Evolutionary conservation across 2,888 invertebrate genomes (phyloP).

Genomic region (Chloroclystis v-ata): DNA sequence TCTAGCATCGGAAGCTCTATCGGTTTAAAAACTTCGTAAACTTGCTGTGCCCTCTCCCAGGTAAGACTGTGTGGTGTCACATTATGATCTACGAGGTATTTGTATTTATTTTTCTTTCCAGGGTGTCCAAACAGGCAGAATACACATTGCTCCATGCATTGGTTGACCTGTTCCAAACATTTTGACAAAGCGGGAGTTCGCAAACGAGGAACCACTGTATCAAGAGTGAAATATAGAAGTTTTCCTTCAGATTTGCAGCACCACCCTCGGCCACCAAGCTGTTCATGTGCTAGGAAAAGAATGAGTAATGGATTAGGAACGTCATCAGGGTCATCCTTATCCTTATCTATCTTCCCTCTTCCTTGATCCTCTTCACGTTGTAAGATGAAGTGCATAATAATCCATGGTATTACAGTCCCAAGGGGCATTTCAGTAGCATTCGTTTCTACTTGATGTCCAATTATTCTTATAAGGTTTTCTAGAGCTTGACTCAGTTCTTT

Average conservation of each 20-base stretch:
- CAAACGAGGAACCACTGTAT: slow-evolving; percentile 83
- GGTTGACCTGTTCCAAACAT: slow-evolving; percentile 82
- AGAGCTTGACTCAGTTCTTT: slow-evolving; percentile 82
- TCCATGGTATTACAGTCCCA: slow-evolving; percentile 87
- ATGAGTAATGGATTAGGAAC: slow-evolving; percentile 86
- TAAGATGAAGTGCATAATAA: slow-evolving; percentile 88
- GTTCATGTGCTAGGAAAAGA: slow-evolving; percentile 90
- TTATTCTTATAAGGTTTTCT: slow-evolving; percentile 85
- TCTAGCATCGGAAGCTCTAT: slow-evolving; percentile 89
- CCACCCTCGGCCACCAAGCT: slow-evolving; percentile 86
- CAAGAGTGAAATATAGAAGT: slow-evolving; percentile 86
- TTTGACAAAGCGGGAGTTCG: slow-evolving; percentile 81
- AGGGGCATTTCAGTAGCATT: slow-evolving; percentile 81
- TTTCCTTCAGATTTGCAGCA: slow-evolving; percentile 88
- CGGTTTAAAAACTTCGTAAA: slow-evolving; percentile 90
- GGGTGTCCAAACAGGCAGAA: slow-evolving; percentile 93
- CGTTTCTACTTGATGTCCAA: slow-evolving; percentile 89
- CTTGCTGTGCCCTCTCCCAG: slow-evolving; percentile 85
- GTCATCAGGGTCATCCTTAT: slow-evolving; percentile 74
- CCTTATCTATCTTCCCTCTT: slow-evolving; percentile 70
- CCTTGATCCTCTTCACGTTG: slow-evolving; percentile 84
- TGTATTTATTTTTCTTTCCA: slow-evolving; percentile 79
- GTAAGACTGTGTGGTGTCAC: slow-evolving; percentile 82
- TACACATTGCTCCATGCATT: slow-evolving; percentile 88
- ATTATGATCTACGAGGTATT: slow-evolving; percentile 86